Conservation (phyloP, 2,797 vertebrate genomes). For the Melopsittacus undulatus region DNA sequence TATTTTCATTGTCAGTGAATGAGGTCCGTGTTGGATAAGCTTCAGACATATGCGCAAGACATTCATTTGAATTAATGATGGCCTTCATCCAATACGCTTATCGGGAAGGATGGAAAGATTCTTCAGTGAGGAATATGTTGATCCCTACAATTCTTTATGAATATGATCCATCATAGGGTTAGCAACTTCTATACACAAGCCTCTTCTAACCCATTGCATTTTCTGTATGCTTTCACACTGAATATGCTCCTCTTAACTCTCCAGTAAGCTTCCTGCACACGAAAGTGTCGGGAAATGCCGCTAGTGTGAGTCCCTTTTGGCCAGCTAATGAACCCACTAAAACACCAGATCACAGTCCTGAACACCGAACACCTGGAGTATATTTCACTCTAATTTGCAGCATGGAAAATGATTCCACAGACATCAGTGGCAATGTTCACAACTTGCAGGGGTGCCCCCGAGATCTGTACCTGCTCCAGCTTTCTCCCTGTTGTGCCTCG, state of each 20-base stretch:
- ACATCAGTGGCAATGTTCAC: neutral
- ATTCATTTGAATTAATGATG: conserved; percentile 60
- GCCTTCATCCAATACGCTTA: conserved; percentile 1
- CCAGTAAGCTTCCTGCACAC: neutral
- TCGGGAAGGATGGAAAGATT: conserved; percentile 12
- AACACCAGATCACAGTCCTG: neutral
- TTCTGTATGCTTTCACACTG: neutral
- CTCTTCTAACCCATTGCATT: conserved; percentile 25
- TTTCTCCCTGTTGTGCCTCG: neutral
- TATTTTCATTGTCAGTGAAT: conserved; percentile 17
- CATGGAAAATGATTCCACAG: neutral
- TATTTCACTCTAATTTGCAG: neutral
- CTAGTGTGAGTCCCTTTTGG: neutral
- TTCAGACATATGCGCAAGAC: conserved; percentile 22
- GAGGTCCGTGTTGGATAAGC: conserved; percentile 22
- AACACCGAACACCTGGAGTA: neutral
- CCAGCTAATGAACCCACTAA: neutral
- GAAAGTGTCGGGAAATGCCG: neutral
- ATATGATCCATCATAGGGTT: conserved; percentile 43
- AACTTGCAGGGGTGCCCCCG: neutral
- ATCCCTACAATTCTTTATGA: conserved; percentile 52
- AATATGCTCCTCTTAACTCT: neutral
- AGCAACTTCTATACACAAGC: conserved; percentile 48
- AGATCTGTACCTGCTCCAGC: neutral
- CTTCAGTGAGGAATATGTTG: neutral